phyloP scores from a whole-genome alignment of 2,113 vertebrate species.

The Oriolus oriolus region DNA sequence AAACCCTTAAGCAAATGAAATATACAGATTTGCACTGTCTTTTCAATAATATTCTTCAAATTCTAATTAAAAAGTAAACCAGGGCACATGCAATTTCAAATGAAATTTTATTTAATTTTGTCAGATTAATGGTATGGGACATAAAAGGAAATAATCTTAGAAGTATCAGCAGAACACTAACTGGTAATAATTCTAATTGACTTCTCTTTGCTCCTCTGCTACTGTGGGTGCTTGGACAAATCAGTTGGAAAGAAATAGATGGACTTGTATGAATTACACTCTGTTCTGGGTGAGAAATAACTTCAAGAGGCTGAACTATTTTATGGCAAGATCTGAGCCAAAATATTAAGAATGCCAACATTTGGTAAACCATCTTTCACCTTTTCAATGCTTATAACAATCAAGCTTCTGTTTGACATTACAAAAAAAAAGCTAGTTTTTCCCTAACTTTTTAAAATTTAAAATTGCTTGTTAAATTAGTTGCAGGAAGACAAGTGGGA shows the following conservation, averaged over 20 bases:
- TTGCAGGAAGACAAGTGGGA: neutral
- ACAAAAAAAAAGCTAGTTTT: fast-evolving
- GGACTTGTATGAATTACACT: neutral
- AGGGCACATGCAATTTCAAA: neutral
- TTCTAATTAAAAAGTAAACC: neutral
- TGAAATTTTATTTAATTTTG: slow-evolving; percentile 8
- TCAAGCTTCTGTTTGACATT: neutral
- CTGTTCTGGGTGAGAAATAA: neutral
- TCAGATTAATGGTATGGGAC: neutral
- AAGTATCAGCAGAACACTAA: neutral
- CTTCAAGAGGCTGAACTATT: neutral
- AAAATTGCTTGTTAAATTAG: neutral
- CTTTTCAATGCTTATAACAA: neutral
- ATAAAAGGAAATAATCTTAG: slow-evolving; percentile 5
- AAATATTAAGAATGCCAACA: neutral
- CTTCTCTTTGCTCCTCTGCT: neutral
- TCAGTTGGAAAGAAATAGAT: neutral
- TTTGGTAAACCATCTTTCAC: neutral
- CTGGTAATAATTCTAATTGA: neutral
- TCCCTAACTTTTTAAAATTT: neutral
- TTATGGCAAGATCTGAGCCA: neutral
- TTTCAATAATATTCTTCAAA: neutral
- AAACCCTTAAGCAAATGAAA: neutral
- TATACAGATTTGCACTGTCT: neutral
- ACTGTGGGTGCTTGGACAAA: neutral